phyloP scores from a whole-genome alignment of 2,888 invertebrate species.

The Vanessa cardui region DNA sequence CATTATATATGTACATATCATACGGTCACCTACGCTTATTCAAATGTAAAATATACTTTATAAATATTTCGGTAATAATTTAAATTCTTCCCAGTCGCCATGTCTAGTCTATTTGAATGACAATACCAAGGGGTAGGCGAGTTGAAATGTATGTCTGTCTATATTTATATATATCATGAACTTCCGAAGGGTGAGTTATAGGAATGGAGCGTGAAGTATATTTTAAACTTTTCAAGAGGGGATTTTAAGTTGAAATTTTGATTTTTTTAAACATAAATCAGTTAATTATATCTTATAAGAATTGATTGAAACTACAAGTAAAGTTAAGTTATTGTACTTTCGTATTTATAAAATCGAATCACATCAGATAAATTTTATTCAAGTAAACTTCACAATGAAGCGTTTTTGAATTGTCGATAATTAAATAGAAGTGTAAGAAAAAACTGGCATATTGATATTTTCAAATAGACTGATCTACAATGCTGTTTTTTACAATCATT shows the following conservation, averaged over 20 bases:
- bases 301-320: no score
- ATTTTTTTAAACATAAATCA: conserved; percentile 2
- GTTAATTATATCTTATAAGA: not conserved
- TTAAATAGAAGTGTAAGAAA: no score
- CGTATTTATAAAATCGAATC: no score
- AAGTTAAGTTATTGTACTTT: no score
- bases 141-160: conserved; percentile 19
- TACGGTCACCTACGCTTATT: not conserved
- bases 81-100: conserved; percentile 62
- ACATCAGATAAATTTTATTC: no score
- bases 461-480: no score
- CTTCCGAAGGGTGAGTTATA: conserved; percentile 20
- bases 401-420: no score
- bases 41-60: conserved; percentile 32
- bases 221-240: conserved; percentile 19
- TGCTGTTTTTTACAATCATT: no score
- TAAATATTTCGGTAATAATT: conserved; percentile 50
- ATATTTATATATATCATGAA: conserved; percentile 16
- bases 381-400: no score
- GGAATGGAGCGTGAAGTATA: conserved; percentile 25
- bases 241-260: conserved; percentile 11
- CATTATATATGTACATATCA: not conserved
- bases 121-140: conserved; percentile 51
- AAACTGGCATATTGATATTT: no score
- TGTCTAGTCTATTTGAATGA: conserved; percentile 70